Evolutionary conservation across 2,888 invertebrate species (phyloP).

Genomic region (Bugula neritina): DNA sequence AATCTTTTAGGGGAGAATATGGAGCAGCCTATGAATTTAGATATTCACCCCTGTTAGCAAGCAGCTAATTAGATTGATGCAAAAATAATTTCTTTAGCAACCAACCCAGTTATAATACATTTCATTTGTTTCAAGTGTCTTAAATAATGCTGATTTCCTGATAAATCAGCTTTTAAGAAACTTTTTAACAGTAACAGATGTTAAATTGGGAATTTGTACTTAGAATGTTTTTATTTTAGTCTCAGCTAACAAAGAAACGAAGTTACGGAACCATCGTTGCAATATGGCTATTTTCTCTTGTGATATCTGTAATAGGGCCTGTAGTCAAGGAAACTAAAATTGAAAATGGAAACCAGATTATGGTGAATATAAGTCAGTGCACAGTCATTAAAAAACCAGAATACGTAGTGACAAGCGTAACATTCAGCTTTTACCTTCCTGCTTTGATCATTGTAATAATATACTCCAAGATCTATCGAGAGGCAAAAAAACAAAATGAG

Average conservation of each 20-base stretch:
- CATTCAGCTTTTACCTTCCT: conserved; percentile 65
- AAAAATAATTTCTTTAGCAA: too few relatives aligned
- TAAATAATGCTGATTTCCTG: too few relatives aligned
- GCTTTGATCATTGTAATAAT: conserved; percentile 61
- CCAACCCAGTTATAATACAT: too few relatives aligned
- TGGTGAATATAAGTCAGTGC: conserved; percentile 56
- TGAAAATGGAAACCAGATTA: conserved; percentile 57
- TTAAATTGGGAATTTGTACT: too few relatives aligned
- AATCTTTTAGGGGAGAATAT: too few relatives aligned
- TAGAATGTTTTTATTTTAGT: conserved; percentile 36
- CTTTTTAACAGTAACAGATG: too few relatives aligned
- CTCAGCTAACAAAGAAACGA: conserved; percentile 38
- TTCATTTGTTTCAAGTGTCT: too few relatives aligned
- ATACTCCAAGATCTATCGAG: conserved; percentile 61
- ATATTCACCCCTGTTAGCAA: too few relatives aligned
- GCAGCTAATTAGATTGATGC: too few relatives aligned
- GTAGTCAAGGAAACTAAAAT: conserved; percentile 48
- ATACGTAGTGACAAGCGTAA: conserved; percentile 64
- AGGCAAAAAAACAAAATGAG: conserved; percentile 56
- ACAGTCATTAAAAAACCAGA: conserved; percentile 58
- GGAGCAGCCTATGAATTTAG: too few relatives aligned
- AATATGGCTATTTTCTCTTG: conserved; percentile 60
- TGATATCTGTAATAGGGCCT: conserved; percentile 61
- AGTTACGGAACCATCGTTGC: conserved; percentile 52
- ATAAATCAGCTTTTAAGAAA: too few relatives aligned